Conservation (phyloP, 2,113 vertebrate genomes). For the Nymphicus hollandicus region DNA sequence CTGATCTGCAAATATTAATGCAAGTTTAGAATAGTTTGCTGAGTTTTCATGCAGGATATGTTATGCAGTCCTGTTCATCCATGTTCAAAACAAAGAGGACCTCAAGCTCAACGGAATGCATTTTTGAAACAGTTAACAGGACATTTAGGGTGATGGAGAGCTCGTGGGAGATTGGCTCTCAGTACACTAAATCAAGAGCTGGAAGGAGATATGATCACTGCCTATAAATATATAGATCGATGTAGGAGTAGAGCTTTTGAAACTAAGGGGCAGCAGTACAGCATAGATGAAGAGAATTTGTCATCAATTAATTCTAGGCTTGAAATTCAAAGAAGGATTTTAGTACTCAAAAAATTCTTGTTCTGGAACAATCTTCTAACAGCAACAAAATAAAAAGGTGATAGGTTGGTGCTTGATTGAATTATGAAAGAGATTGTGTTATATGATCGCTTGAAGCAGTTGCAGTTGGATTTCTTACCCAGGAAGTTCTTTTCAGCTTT, state of each 20-base stretch:
- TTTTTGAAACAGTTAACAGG: neutral
- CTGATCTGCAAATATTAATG: neutral
- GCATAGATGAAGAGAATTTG: neutral
- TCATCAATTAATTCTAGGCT: neutral
- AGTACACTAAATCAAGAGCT: neutral
- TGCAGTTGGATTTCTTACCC: neutral
- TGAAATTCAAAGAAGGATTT: conserved; percentile 7
- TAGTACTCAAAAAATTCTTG: neutral
- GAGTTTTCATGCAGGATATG: neutral
- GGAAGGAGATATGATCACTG: conserved; percentile 18
- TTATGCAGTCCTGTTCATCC: neutral
- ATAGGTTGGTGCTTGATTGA: neutral
- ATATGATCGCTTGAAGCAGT: neutral
- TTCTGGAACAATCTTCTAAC: conserved; percentile 4
- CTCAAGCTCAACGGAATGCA: neutral
- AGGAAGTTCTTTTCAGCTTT: neutral
- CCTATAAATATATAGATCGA: conserved; percentile 58
- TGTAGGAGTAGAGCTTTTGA: conserved; percentile 44
- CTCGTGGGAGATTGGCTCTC: neutral
- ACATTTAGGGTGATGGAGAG: neutral
- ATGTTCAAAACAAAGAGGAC: neutral
- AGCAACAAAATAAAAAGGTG: neutral
- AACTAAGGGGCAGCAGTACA: conserved; percentile 23
- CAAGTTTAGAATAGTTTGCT: neutral
- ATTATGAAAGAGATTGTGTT: neutral